Conservation (phyloP, 2,113 vertebrate species). For the Clarias batrachus region DNA sequence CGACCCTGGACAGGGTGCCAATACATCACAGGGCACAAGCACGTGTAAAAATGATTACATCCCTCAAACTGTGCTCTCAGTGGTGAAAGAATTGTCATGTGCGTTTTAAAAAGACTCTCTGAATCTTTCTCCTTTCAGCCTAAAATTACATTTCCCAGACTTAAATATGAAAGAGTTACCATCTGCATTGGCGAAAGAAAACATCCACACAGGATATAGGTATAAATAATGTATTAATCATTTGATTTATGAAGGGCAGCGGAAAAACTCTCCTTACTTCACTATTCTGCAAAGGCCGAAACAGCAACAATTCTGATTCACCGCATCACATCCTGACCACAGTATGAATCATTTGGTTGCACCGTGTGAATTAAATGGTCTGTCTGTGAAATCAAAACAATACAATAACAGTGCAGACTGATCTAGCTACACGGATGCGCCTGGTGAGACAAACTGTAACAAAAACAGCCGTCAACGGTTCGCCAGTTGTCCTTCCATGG, state of each 20-base stretch:
- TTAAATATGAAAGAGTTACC: background rate
- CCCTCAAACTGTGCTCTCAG: background rate
- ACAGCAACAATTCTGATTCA: background rate
- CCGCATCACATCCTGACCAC: background rate
- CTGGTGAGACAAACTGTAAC: no score
- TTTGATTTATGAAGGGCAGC: background rate
- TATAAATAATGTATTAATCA: background rate
- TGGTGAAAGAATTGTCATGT: background rate
- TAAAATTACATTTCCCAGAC: background rate
- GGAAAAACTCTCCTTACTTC: background rate
- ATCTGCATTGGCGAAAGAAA: background rate
- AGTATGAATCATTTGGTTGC: background rate
- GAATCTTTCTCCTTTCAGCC: background rate
- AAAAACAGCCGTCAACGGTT: no score
- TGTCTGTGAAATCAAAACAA: background rate
- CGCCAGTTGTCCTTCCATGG: no score
- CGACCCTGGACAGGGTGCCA: no score
- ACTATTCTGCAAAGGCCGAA: background rate
- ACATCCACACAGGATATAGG: background rate
- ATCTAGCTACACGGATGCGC: no score
- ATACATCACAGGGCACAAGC: no score
- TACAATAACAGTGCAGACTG: no score
- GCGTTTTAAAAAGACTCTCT: background rate
- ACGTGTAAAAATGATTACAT: background rate
- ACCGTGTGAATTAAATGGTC: background rate